phyloP scores from a whole-genome alignment of 1,140 invertebrate species.

The Drosophila pachea region DNA sequence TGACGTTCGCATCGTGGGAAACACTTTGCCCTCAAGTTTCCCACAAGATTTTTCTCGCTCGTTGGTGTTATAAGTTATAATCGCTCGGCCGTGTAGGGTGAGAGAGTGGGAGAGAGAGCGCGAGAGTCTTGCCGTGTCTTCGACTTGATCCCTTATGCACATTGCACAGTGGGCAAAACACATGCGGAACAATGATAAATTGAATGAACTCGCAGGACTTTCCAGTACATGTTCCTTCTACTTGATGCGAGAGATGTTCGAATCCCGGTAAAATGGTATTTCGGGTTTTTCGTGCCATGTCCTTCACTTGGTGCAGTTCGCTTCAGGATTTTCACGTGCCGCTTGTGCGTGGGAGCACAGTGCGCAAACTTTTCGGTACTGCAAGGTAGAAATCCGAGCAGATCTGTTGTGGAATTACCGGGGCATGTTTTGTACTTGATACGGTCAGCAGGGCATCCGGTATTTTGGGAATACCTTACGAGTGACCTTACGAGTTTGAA shows the following conservation, averaged over 20 bases:
- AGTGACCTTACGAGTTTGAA: conserved; percentile 8
- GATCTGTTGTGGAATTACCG: conserved; percentile 45
- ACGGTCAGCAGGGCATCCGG: conserved; percentile 25
- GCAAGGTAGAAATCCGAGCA: conserved; percentile 9
- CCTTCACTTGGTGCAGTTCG: conserved; percentile 45
- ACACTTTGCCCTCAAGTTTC: conserved; percentile 79
- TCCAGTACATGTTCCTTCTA: conserved; percentile 42
- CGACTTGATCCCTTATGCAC: conserved; percentile 64
- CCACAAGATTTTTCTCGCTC: conserved; percentile 79
- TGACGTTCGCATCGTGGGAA: conserved; percentile 79
- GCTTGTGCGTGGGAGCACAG: conserved; percentile 20
- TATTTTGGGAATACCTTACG: background rate
- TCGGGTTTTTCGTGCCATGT: conserved; percentile 43
- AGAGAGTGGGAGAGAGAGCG: conserved; percentile 46
- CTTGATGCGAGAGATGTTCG: conserved; percentile 14
- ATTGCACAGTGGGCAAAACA: conserved; percentile 67
- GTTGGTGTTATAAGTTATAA: conserved; percentile 79
- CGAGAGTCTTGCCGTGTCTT: conserved; percentile 26
- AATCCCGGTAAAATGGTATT: conserved; percentile 18
- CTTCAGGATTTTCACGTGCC: conserved; percentile 4
- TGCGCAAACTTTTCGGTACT: conserved; percentile 11
- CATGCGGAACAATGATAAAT: conserved; percentile 33
- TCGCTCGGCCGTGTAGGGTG: conserved; percentile 56
- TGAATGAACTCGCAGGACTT: conserved; percentile 47
- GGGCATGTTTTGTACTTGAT: conserved; percentile 44